phyloP scores from a whole-genome alignment of 2,888 invertebrate species.

The Papilio demoleus region DNA sequence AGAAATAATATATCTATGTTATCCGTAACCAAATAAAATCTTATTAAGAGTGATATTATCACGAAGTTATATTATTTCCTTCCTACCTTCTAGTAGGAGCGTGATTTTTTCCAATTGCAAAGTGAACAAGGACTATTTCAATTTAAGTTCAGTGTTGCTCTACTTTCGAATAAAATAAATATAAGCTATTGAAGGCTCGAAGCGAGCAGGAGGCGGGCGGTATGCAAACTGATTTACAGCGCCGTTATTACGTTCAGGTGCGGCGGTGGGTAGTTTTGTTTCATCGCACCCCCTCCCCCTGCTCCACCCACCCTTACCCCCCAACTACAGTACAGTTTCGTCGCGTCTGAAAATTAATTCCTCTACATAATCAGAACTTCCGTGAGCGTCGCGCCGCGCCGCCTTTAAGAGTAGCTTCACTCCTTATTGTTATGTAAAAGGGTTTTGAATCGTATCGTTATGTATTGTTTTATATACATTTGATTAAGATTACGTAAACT shows the following conservation, averaged over 20 bases:
- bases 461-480: slow-evolving; percentile 9
- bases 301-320: slow-evolving; percentile 48
- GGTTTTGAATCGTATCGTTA: slow-evolving; percentile 44
- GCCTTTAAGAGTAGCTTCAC: slow-evolving; percentile 66
- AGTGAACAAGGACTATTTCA: slow-evolving; percentile 21
- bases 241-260: slow-evolving; percentile 76
- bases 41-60: too few species aligned
- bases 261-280: slow-evolving; percentile 72
- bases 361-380: slow-evolving; percentile 83
- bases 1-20: too few species aligned
- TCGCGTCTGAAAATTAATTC: slow-evolving; percentile 83
- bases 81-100: background rate
- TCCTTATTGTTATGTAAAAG: slow-evolving; percentile 45
- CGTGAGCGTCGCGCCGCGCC: slow-evolving; percentile 59
- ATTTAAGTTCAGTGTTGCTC: slow-evolving; percentile 30
- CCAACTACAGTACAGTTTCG: slow-evolving; percentile 74
- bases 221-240: slow-evolving; percentile 70
- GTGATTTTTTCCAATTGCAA: slow-evolving; percentile 6
- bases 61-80: too few species aligned
- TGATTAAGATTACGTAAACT: background rate
- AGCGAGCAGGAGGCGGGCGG: slow-evolving; percentile 20
- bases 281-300: slow-evolving; percentile 54
- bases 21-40: too few species aligned
- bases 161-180: slow-evolving; percentile 45
- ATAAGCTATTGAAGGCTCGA: slow-evolving; percentile 48